phyloP scores from a whole-genome alignment of 2,797 vertebrate species.

The Gallinago stenura region DNA sequence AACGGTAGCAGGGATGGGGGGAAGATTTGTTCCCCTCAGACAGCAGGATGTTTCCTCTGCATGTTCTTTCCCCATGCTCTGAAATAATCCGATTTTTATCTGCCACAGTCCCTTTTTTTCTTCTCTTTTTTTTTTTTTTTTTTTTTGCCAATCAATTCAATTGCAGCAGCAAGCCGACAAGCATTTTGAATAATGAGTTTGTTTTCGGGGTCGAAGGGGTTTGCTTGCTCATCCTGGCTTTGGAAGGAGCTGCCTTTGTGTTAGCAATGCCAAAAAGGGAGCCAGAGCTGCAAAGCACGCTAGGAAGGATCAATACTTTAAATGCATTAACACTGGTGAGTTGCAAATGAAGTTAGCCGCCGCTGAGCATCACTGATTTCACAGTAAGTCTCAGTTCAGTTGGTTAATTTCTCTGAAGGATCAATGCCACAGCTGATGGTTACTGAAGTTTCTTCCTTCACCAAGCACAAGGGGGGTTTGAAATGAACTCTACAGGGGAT shows the following conservation, averaged over 20 bases:
- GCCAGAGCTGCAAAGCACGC: conserved; percentile 14
- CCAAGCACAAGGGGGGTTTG: conserved; percentile 7
- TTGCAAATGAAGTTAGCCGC: conserved; percentile 69
- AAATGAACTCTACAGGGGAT: conserved; percentile 50
- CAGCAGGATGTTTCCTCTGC: not conserved
- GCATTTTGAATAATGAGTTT: conserved; percentile 68
- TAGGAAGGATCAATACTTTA: conserved; percentile 67
- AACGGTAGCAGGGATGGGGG: not conserved
- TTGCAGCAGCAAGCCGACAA: conserved; percentile 13
- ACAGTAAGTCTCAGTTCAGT: conserved; percentile 60
- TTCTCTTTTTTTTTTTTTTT: not conserved
- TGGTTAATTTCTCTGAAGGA: conserved; percentile 71
- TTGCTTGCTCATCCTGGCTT: conserved; percentile 57
- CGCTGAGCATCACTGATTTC: conserved; percentile 70
- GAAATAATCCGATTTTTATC: conserved; percentile 22
- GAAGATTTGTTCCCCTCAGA: not conserved
- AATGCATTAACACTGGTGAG: conserved; percentile 68
- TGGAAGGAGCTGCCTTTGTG: conserved; percentile 41
- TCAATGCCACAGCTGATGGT: conserved; percentile 73
- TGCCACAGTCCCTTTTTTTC: not conserved
- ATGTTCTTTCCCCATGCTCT: not conserved
- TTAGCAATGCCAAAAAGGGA: conserved; percentile 31
- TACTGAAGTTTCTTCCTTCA: conserved; percentile 66
- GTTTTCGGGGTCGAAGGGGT: conserved; percentile 42
- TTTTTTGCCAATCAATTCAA: conserved; percentile 10